Evolutionary conservation across 2,888 invertebrate genomes (phyloP), one percentile per base, ranked within the genome.

Genomic region (Tenthredo amoena): DNA sequence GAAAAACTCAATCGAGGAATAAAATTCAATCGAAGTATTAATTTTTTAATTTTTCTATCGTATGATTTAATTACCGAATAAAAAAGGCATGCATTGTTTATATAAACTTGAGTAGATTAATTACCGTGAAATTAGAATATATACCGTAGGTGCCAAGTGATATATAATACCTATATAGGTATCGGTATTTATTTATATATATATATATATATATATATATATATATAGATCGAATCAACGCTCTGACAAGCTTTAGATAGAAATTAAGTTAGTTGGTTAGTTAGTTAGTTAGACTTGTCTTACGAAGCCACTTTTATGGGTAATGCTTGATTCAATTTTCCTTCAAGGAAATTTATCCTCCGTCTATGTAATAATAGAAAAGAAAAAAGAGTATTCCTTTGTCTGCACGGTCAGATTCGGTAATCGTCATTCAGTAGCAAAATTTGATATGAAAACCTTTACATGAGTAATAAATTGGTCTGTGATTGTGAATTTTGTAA

Each of bases 241-340:
- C 37, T 21, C 37, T 72, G 37, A 9, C 37, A 43, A 72, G 40
- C 72, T 72, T 40, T 21, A 43, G 72, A 40, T 37, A n/a, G 72
- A 40, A 72, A 55, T n/a, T 55, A 55, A 50, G 6, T 37, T 72
- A 40, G 47, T 47, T 43, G 21, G n/a, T 31, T 40, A 43, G 40
- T 40, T 40, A 72, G 37, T 72, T 37, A 72, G 21, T 31, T 21
- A 21, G 2, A 72, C 40, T 1, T 72, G 18, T 40, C 72, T 72
- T 72, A 72, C 37, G 43, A 72, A 72, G 72, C 72, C 72, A 72
- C 72, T 72, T 72, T 72, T 72, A 72, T 43, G 43, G 72, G 37
- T 40, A 21, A 55, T n/a, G 1, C n/a, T n/a, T 55, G 55, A 55
- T 55, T 55, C n/a, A 55, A 55, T 55, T n/a, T 55, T 55, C n/a